Evolutionary conservation across 92 coral and sea anemone genomes (phyloP), one percentile per base, ranked within the genome.

Genomic region (Porites cylindrica): DNA sequence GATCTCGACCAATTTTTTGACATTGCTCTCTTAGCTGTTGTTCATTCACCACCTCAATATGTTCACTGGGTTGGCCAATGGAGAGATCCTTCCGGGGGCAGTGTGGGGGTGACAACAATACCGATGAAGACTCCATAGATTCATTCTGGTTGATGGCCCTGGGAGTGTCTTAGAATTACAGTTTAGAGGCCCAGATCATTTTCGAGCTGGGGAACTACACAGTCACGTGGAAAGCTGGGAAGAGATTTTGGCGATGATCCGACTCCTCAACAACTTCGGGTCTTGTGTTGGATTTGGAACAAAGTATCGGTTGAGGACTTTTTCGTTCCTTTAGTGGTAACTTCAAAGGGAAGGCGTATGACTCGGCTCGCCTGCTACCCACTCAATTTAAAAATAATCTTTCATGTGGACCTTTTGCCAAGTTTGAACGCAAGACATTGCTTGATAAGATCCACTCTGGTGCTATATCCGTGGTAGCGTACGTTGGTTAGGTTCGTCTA

Each of bases 381-480:
- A n/a, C 38, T 24, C 38, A 50, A 5, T 82, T 88, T 52, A 29
- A 53, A 1, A 70, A 86, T 54, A 85, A 85, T 51, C 74, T n/a
- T 43, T 85, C 85, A 8, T 52, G 90, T 65, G 50, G 66, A 66
- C 90, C 66, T 50, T 86, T 86, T 66, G 76, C 29, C 1, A 61
- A 77, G 18, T 86, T 78, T 70, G 56, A 78, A 6, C 51, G 85
- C 17, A 20, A 13, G 17, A 86, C 90, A 2, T 59, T 78, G 67
- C 63, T 86, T 1, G 78, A 64, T 65, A 74, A 82, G 13, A 29
- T 88, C 51, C 70, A 53, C 19, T 74, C 82, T 0, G 88, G 88
- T 24, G 92, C 92, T 6, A 72, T 88, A 1, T 26, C 82, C 6
- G 63, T 82, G 50, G 51, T 68, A 14, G 92, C 84, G 1, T 32